Percentiles rank a stretch among this genome's conserved stretches.
Conservation (phyloP, 2,888 invertebrate species). For the Anoncus sp. region DNA sequence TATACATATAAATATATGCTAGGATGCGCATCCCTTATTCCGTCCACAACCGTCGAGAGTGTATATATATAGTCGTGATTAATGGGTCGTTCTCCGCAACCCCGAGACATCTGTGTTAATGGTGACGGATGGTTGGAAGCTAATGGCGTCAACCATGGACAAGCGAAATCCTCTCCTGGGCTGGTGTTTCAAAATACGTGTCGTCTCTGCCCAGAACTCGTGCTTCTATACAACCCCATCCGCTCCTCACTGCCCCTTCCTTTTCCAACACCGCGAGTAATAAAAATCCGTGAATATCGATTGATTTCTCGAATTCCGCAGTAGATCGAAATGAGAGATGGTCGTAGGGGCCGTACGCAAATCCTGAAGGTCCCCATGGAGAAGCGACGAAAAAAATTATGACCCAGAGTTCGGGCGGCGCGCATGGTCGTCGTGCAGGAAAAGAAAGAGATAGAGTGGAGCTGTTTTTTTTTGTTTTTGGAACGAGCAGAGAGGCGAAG, state of each 20-base stretch:
- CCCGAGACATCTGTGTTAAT: slow-evolving; percentile 80
- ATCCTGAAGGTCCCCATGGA: neutral
- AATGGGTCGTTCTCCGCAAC: slow-evolving; percentile 78
- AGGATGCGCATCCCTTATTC: slow-evolving; percentile 37
- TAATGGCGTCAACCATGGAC: slow-evolving; percentile 76
- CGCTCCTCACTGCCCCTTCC: neutral
- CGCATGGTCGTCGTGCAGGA: slow-evolving; percentile 19
- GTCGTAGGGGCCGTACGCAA: neutral
- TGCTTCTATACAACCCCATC: neutral
- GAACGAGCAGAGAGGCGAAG: slow-evolving; percentile 15
- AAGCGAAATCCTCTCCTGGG: slow-evolving; percentile 1
- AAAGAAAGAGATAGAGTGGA: slow-evolving; percentile 38
- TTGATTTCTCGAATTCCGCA: slow-evolving; percentile 18
- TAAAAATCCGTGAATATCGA: slow-evolving; percentile 5
- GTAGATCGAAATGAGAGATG: neutral
- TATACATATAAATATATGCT: slow-evolving; percentile 5
- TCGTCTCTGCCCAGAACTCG: slow-evolving; percentile 4
- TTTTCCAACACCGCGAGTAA: neutral
- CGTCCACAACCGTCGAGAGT: slow-evolving; percentile 69
- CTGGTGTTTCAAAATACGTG: neutral
- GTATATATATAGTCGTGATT: slow-evolving; percentile 74
- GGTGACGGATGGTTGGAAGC: slow-evolving; percentile 78
- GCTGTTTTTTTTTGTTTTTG: no score
- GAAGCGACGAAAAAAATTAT: slow-evolving; percentile 41
- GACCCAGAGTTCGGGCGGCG: slow-evolving; percentile 1